Conservation (phyloP, 2,113 vertebrate genomes). For the Zosterops borbonicus region DNA sequence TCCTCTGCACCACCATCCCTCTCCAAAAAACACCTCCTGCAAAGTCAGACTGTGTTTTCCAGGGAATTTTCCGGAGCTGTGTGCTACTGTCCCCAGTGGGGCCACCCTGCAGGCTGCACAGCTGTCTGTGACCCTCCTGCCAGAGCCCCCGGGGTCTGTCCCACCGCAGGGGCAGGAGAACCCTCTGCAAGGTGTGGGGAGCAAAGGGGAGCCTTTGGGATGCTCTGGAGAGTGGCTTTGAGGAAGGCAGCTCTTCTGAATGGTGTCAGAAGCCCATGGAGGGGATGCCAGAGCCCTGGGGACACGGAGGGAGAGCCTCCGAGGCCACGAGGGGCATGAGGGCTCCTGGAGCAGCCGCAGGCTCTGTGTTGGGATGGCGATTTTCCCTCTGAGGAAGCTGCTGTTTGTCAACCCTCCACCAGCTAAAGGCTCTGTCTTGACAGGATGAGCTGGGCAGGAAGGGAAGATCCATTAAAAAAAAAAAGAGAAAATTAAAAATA, state of each 20-base stretch:
- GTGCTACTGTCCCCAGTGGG: rapidly evolving
- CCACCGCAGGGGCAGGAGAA: not conserved
- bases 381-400: rapidly evolving
- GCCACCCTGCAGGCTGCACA: not conserved
- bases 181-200: not conserved
- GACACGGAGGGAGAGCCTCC: rapidly evolving
- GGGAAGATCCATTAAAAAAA: not conserved
- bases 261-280: rapidly evolving
- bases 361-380: too few relatives aligned
- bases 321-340: rapidly evolving
- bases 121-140: not conserved
- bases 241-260: rapidly evolving
- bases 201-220: rapidly evolving
- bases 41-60: not conserved
- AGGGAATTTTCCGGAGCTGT: not conserved
- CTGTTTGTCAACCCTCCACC: rapidly evolving
- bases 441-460: rapidly evolving
- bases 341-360: rapidly evolving
- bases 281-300: not conserved
- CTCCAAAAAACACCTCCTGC: not conserved
- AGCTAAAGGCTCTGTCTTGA: not conserved
- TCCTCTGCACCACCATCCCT: rapidly evolving
- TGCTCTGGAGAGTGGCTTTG: rapidly evolving
- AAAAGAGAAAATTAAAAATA: too few relatives aligned
- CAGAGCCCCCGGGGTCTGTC: not conserved